A percentile compares a stretch with the other conserved stretches of the same genome.
phyloP scores from a whole-genome alignment of 2,113 vertebrate species.

The Arothron firmamentum region DNA sequence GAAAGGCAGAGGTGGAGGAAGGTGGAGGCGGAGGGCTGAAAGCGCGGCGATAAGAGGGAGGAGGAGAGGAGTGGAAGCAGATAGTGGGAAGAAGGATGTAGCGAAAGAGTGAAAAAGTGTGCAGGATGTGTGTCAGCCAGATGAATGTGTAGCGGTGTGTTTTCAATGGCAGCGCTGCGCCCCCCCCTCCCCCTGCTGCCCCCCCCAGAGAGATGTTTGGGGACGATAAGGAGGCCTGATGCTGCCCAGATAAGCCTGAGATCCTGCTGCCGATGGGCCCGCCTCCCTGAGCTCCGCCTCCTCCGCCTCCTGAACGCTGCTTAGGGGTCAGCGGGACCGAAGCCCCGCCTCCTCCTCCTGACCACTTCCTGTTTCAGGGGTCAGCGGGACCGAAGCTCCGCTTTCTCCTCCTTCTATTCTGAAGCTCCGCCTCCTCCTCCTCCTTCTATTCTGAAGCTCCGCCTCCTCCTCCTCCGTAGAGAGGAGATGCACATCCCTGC shows the following conservation, averaged over 20 bases:
- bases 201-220: constrained; percentile 65
- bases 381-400: constrained; percentile 65
- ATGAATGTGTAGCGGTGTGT: constrained; percentile 70
- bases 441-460: too few species aligned
- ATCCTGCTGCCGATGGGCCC: constrained; percentile 63
- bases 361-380: too few species aligned
- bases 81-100: constrained; percentile 23
- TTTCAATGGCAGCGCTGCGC: constrained; percentile 47
- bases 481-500: too few species aligned
- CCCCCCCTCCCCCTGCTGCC: too few species aligned
- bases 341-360: constrained; percentile 52
- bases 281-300: too few species aligned
- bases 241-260: constrained; percentile 68
- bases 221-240: constrained; percentile 74
- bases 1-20: constrained; percentile 28
- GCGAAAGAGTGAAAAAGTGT: constrained; percentile 46
- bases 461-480: too few species aligned
- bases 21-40: background rate
- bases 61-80: constrained; percentile 27
- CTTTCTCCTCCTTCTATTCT: constrained; percentile 38
- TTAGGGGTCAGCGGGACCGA: constrained; percentile 70
- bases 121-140: constrained; percentile 52
- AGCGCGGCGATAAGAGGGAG: constrained; percentile 30
- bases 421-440: constrained; percentile 39
- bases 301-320: too few species aligned